Base-by-base conservation (phyloP, 2,113 vertebrate species). In the Nasalis larvatus region DNA sequence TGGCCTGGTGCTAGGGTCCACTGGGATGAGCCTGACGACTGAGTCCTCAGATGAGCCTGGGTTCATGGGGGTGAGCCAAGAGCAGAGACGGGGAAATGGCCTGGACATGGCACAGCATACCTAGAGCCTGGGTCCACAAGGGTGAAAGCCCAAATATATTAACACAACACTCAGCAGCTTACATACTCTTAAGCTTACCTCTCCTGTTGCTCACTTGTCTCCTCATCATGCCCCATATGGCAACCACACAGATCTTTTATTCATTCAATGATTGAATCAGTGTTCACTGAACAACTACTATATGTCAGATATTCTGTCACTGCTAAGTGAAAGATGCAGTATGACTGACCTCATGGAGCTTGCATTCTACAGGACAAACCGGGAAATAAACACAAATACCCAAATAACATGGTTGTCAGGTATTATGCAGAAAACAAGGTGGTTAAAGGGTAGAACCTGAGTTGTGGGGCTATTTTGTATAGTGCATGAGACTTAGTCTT, bases 381-480 rank as follows among this genome's bases (percentile, higher is more conserved):
- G 3, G 27, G 2, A 20, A 35, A 47, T 83, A 85, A 81, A 54
- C 8, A 82, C 5, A 30, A 40, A 27, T n/a, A 47, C 1, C 17
- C 2, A 17, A 81, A n/a, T 35, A 21, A 12, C 6, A 56, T 2
- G 0, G 27, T 6, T 18, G 7, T 8, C 13, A 52, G 49, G 35
- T 49, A 49, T 40, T 52, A 9, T 49, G 23, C 78, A 82, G 74
- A 68, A 84, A 58, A 21, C 47, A 84, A 86, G 9, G 25, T 3
- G 14, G 27, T 8, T n/a, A 14, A 56, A 73, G 35, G 14, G 11
- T 14, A 47, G 13, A 76, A 45, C 2, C 42, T 32, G 14, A 58
- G 17, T 20, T 20, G 11, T 2, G 0, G 16, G 47, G 12, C 7
- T 71, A 11, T 49, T 84, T 73, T 27, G 17, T 58, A 21, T 11